These are phyloP conservation scores for Xenopus laevis DNA, from an alignment of 2,113 vertebrate species.

Conservation along the genomic window DNA sequence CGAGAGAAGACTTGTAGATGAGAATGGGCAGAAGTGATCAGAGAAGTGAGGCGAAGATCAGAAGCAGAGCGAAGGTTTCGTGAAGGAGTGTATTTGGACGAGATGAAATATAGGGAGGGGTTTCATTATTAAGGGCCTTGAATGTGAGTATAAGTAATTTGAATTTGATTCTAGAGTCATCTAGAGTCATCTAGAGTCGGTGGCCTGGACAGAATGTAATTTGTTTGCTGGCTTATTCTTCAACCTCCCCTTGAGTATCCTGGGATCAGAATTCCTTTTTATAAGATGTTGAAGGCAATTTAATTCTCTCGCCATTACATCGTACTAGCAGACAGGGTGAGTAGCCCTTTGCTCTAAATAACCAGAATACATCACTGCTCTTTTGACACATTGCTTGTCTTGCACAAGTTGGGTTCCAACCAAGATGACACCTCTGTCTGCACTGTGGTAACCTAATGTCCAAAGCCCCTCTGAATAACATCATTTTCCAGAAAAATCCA, in stretches of 20 bases:
- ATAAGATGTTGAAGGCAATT: background rate
- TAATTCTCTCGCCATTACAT: conserved; percentile 1
- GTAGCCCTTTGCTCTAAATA: background rate
- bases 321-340: background rate
- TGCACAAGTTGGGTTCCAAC: background rate
- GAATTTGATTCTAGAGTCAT: too few relatives aligned
- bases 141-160: too few relatives aligned
- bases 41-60: too few relatives aligned
- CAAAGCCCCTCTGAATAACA: background rate
- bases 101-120: too few relatives aligned
- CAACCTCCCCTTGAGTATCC: conserved; percentile 4
- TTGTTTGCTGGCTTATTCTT: background rate
- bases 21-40: too few relatives aligned
- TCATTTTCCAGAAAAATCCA: background rate
- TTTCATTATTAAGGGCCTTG: too few relatives aligned
- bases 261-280: conserved; percentile 8
- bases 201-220: conserved; percentile 18
- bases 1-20: too few relatives aligned
- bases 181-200: background rate
- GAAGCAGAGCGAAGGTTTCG: too few relatives aligned
- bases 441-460: background rate
- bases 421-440: background rate
- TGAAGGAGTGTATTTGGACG: too few relatives aligned
- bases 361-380: conserved; percentile 3
- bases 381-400: background rate